Evolutionary conservation across 2,113 vertebrate genomes (phyloP), one percentile per base, ranked within the genome.

Genomic region (Ammospiza nelsoni): DNA sequence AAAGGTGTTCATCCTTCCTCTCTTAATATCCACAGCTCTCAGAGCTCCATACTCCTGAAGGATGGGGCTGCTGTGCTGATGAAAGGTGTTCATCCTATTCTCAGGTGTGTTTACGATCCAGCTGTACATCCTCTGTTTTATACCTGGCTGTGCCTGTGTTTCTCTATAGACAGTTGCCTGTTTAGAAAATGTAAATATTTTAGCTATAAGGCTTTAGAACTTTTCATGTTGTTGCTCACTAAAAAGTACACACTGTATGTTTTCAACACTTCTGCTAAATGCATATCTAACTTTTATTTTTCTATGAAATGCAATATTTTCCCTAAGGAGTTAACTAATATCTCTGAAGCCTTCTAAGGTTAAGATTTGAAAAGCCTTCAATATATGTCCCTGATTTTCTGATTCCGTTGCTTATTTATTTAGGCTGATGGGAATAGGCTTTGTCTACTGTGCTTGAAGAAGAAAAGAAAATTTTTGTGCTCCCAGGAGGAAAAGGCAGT

Each of bases 361-460:
- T 79, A 94, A 79, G 65, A 95, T 52, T 94, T 94, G 94, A 94
- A 92, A 96, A 97, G 69, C 87, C 92, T 69, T 96, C 91, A 95
- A 84, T 91, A 87, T 92, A 43, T 62, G 76, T 90, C 87, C 95
- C 89, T 92, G 94, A 96, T 96, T 96, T 94, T 97, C 86, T 90
- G 92, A 92, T 61, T 96, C 91, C 87, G 15, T 76, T 97, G 91
- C 89, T 97, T 97, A 97, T 96, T 97, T 97, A 89, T 95, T 97
- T 97, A 94, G 89, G 78, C 96, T 97, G 93, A 96, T 95, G 96
- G 96, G 94, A 98, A 96, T 96, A 95, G 84, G 78, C 71, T 94
- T 97, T 97, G 96, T 96, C 90, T 95, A 76, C 80, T 87, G 78
- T 6, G 22, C 82, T 97, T 88, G 91, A 96, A 96, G 61, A 94